phyloP scores from a whole-genome alignment of 2,888 invertebrate species.

The Hirtodrosophila duncani region DNA sequence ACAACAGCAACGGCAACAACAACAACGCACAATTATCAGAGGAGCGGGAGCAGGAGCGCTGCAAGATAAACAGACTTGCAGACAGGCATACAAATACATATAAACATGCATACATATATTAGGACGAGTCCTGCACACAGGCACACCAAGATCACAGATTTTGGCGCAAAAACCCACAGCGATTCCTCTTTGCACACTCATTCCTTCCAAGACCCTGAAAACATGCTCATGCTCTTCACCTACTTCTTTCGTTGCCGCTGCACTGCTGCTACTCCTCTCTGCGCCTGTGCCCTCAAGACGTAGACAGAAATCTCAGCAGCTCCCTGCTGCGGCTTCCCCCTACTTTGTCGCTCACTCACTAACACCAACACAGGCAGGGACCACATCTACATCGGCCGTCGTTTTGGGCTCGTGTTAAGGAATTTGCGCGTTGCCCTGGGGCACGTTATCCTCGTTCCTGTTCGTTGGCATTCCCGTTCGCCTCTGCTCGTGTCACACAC shows the following conservation, averaged over 20 bases:
- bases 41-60: constrained; percentile 26
- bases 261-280: constrained; percentile 23
- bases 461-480: constrained; percentile 16
- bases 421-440: constrained; percentile 67
- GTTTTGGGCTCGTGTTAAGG: constrained; percentile 65
- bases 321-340: constrained; percentile 33
- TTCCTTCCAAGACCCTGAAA: too few species aligned
- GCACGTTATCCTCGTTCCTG: constrained; percentile 57
- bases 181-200: constrained; percentile 51
- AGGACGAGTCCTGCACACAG: constrained; percentile 52
- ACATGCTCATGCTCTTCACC: constrained; percentile 59
- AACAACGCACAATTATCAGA: constrained; percentile 56
- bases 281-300: constrained; percentile 29
- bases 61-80: constrained; percentile 63
- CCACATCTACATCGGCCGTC: constrained; percentile 4
- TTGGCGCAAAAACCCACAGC: constrained; percentile 64
- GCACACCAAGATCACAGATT: constrained; percentile 31
- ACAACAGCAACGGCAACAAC: constrained; percentile 53
- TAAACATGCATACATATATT: constrained; percentile 19
- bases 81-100: constrained; percentile 33
- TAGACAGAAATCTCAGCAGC: constrained; percentile 58
- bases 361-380: constrained; percentile 1
- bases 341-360: constrained; percentile 3
- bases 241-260: constrained; percentile 48
- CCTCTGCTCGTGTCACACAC: constrained; percentile 58